phyloP scores from a whole-genome alignment of 2,113 vertebrate species.

The Macroglossus sobrinus region DNA sequence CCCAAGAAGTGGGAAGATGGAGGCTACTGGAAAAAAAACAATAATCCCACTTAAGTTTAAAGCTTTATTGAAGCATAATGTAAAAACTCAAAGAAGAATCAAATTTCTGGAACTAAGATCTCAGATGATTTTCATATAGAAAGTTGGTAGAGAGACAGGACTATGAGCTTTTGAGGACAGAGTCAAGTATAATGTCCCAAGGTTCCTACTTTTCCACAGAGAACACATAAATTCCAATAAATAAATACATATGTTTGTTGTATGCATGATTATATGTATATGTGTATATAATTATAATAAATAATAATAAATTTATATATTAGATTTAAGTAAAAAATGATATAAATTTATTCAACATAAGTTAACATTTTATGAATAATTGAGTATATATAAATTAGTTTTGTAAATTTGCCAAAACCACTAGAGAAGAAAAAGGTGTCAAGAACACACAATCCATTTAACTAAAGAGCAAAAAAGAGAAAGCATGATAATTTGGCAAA shows the following conservation, averaged over 20 bases:
- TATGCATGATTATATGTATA: neutral
- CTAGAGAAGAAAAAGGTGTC: neutral
- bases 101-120: slow-evolving; percentile 26
- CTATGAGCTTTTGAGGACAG: neutral
- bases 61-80: neutral
- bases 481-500: neutral
- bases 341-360: neutral
- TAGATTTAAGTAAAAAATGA: neutral
- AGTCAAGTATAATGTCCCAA: neutral
- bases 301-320: neutral
- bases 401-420: neutral
- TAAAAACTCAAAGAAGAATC: slow-evolving; percentile 1
- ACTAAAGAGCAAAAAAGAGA: neutral
- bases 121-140: neutral
- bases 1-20: neutral
- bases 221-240: neutral
- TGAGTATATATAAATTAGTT: neutral
- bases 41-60: neutral
- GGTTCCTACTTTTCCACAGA: neutral
- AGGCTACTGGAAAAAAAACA: neutral
- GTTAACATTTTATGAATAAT: neutral
- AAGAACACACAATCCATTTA: neutral
- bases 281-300: neutral
- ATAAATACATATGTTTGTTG: neutral
- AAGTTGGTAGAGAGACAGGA: neutral